Base-by-base conservation (phyloP, 1,140 invertebrate species). In the Eueides isabella region DNA sequence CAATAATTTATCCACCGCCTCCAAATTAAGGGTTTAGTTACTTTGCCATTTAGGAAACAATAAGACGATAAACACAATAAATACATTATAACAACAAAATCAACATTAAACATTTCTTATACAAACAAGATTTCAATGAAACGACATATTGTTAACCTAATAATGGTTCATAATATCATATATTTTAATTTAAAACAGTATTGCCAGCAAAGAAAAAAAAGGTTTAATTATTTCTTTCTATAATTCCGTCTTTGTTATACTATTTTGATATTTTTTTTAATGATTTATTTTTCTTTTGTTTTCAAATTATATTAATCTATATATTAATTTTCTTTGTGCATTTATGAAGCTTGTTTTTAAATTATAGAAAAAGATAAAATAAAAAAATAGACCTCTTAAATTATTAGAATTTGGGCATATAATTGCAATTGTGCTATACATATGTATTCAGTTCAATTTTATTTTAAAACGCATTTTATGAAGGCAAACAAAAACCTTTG, bases 51-150 rank as follows among this genome's bases (percentile, higher is more conserved):
- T 26, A 55, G 7, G 9, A 2, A 55, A 55, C 12, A 26, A 55
- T 55, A 55, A 55, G 14, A 38, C 14, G 14, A 38, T 55, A 23
- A 55, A 44, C 19, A 55, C 48, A 55, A 55, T 55, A 55, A 55
- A 55, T 55, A 55, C 48, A 55, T 11, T 55, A 26, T 55, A 55
- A 55, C 48, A 55, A 55, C n/a, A 55, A 55, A 55, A 55, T 55
- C 48, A 55, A 55, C 48, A 55, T 55, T 55, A 55, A 55, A 23
- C 11, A 55, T 55, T 55, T 55, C 48, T 55, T 55, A 26, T 26
- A 55, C 48, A 55, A 55, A 26, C 48, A 55, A 31, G 31, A 31
- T 31, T 31, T 31, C 31, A 31, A 31, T 5, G 3, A 31, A 44
- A 19, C 41, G 16, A 44, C 41, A 44, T 6, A 55, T 55, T 26